These are phyloP conservation scores for Spinibarbus caldwelli DNA, from an alignment of 2,797 vertebrate genomes.

Conservation along the genomic window DNA sequence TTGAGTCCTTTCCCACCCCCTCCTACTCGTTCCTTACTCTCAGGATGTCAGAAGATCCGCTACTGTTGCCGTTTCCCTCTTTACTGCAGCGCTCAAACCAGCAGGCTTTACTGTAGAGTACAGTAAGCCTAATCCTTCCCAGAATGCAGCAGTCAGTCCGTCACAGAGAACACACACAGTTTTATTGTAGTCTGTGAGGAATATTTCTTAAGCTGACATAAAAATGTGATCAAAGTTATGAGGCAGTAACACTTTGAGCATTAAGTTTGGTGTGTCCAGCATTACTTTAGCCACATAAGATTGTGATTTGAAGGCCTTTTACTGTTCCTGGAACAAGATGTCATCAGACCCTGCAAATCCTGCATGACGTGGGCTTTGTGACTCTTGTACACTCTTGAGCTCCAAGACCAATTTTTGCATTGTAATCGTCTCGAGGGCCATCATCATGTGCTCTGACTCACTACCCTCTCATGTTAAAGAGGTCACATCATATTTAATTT, in stretches of 20 bases:
- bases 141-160: background rate
- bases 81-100: background rate
- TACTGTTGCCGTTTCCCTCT: background rate
- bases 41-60: slow-evolving; percentile 9
- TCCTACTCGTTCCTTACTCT: background rate
- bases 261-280: background rate
- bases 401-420: slow-evolving; percentile 26
- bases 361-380: slow-evolving; percentile 38
- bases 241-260: background rate
- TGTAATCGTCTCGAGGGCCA: slow-evolving; percentile 19
- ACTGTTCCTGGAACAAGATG: slow-evolving; percentile 24
- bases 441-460: slow-evolving; percentile 32
- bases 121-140: slow-evolving; percentile 28
- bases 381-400: slow-evolving; percentile 2
- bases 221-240: slow-evolving; percentile 26
- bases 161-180: background rate
- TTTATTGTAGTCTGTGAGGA: slow-evolving; percentile 9
- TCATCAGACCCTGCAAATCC: slow-evolving; percentile 20
- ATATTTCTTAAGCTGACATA: slow-evolving; percentile 14
- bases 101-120: background rate
- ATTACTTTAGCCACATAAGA: slow-evolving; percentile 5
- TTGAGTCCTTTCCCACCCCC: background rate
- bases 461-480: slow-evolving; percentile 17
- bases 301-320: slow-evolving; percentile 11
- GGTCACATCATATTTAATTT: background rate